Percentiles rank a stretch among this genome's conserved stretches.
phyloP scores from a whole-genome alignment of 2,113 vertebrate species.

The Formicarius rufipectus region DNA sequence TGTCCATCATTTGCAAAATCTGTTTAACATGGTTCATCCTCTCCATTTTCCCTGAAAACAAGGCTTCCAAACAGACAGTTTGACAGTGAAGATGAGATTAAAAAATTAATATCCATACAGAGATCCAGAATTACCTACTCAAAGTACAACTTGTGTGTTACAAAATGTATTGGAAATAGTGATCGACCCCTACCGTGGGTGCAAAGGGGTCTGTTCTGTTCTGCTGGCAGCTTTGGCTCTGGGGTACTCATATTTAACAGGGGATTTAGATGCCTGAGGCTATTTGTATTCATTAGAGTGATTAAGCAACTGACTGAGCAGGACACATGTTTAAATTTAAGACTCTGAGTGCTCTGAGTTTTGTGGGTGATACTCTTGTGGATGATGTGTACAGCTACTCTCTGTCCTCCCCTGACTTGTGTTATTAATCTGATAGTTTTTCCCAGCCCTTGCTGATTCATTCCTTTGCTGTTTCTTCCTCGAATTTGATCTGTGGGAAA shows the following conservation, averaged over 20 bases:
- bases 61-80: background rate
- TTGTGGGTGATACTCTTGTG: background rate
- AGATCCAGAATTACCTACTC: background rate
- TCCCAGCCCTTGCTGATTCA: background rate
- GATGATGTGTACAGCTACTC: background rate
- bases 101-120: background rate
- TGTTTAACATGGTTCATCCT: background rate
- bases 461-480: background rate
- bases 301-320: background rate
- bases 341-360: background rate
- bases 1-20: background rate
- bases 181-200: too few relatives aligned
- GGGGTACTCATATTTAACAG: background rate
- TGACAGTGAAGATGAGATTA: background rate
- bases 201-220: background rate
- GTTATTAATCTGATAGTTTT: background rate
- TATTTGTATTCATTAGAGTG: background rate
- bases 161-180: background rate
- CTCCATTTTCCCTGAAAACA: background rate
- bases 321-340: background rate
- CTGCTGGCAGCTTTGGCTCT: background rate
- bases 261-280: background rate
- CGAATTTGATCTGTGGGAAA: background rate
- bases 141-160: background rate
- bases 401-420: background rate